Evolutionary conservation across 2,888 invertebrate genomes (phyloP).

Genomic region (Coecobrya sp.): DNA sequence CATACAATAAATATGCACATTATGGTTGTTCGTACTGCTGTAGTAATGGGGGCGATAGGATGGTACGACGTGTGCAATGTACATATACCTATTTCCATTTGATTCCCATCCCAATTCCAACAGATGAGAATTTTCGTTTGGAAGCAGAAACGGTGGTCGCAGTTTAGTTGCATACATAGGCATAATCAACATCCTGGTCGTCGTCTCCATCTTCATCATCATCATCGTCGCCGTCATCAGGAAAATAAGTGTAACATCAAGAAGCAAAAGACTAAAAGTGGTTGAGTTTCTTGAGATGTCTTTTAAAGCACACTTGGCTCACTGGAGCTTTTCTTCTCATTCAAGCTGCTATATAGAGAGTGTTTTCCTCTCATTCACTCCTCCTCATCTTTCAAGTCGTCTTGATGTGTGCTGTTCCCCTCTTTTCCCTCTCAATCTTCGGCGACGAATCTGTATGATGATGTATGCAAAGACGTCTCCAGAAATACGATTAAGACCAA

Average conservation of each 20-base stretch:
- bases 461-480: conserved; percentile 82
- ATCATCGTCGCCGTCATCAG: background rate
- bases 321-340: conserved; percentile 43
- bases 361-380: conserved; percentile 40
- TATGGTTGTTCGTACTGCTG: background rate
- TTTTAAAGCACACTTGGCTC: conserved; percentile 55
- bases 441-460: conserved; percentile 40
- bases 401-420: conserved; percentile 3
- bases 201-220: background rate
- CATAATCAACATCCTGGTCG: conserved; percentile 20
- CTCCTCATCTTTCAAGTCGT: conserved; percentile 57
- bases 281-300: conserved; percentile 22
- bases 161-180: conserved; percentile 12
- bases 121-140: conserved; percentile 45
- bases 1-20: background rate
- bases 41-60: background rate
- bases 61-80: background rate
- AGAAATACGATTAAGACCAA: conserved; percentile 83
- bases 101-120: conserved; percentile 35
- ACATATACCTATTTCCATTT: conserved; percentile 20
- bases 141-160: background rate
- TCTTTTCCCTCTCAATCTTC: conserved; percentile 47
- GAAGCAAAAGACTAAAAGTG: conserved; percentile 35
- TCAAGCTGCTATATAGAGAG: background rate
- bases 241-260: conserved; percentile 22